Evolutionary conservation across 2,888 invertebrate genomes (phyloP).

Genomic region (Harpalus rufipes): DNA sequence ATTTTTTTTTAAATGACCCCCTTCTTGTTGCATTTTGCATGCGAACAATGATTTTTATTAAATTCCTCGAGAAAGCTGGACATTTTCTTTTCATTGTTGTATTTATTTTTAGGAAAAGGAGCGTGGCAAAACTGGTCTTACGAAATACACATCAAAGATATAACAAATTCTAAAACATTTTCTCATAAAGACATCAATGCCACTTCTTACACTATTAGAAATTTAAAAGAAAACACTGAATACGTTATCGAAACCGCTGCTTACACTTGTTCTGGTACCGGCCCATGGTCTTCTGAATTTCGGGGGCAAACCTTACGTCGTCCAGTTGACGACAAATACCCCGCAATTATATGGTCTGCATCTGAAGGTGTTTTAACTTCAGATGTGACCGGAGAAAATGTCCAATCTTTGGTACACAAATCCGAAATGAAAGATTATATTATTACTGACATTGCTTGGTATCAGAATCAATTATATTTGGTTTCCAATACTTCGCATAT

Average conservation of each 20-base stretch:
- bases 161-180: slow-evolving; percentile 75
- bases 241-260: slow-evolving; percentile 90
- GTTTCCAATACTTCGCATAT: slow-evolving; percentile 87
- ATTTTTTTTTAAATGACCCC: too few relatives aligned
- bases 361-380: slow-evolving; percentile 88
- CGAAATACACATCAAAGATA: slow-evolving; percentile 84
- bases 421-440: slow-evolving; percentile 81
- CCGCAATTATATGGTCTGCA: slow-evolving; percentile 87
- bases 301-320: slow-evolving; percentile 83
- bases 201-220: slow-evolving; percentile 83
- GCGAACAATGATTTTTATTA: too few relatives aligned
- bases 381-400: slow-evolving; percentile 89
- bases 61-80: too few relatives aligned
- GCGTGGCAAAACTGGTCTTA: slow-evolving; percentile 89
- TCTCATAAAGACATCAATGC: slow-evolving; percentile 79
- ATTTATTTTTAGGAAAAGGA: slow-evolving; percentile 77
- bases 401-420: slow-evolving; percentile 84
- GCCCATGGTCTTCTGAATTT: slow-evolving; percentile 90
- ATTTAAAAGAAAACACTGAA: slow-evolving; percentile 86
- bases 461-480: slow-evolving; percentile 85
- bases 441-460: slow-evolving; percentile 88
- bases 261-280: slow-evolving; percentile 86
- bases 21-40: too few relatives aligned
- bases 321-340: slow-evolving; percentile 80
- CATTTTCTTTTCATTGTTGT: neutral